Evolutionary conservation across 2,888 invertebrate species (phyloP).

Genomic region (Polyommatus icarus): DNA sequence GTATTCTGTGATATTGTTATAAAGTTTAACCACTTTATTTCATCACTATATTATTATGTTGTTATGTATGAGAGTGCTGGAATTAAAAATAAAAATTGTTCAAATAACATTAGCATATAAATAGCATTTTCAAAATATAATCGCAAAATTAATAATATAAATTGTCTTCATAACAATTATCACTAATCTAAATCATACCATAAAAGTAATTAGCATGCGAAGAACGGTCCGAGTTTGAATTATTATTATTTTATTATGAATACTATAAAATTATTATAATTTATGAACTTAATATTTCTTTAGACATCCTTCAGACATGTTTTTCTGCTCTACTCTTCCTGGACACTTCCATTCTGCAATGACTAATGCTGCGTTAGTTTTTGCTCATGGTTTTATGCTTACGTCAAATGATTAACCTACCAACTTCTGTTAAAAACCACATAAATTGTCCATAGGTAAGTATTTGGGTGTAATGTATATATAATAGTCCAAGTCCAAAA

Average conservation of each 20-base stretch:
- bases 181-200: conserved; percentile 6
- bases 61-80: not conserved
- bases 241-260: not conserved
- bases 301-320: not conserved
- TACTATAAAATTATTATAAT: not conserved
- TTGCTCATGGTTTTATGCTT: too few species aligned
- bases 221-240: not conserved
- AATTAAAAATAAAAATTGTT: not conserved
- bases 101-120: conserved; percentile 1
- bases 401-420: not conserved
- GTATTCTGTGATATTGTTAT: not conserved
- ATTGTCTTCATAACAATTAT: conserved; percentile 17
- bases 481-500: not conserved
- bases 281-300: not conserved
- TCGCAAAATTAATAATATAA: conserved; percentile 9
- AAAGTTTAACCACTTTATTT: not conserved
- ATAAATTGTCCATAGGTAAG: not conserved
- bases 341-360: not conserved
- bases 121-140: conserved; percentile 6
- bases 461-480: too few species aligned
- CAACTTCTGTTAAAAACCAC: not conserved
- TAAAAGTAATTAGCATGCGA: not conserved
- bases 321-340: not conserved
- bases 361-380: not conserved
- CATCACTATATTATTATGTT: not conserved